Base-by-base conservation (phyloP, 2,113 vertebrate species). In the Amblyopsis rosae region DNA sequence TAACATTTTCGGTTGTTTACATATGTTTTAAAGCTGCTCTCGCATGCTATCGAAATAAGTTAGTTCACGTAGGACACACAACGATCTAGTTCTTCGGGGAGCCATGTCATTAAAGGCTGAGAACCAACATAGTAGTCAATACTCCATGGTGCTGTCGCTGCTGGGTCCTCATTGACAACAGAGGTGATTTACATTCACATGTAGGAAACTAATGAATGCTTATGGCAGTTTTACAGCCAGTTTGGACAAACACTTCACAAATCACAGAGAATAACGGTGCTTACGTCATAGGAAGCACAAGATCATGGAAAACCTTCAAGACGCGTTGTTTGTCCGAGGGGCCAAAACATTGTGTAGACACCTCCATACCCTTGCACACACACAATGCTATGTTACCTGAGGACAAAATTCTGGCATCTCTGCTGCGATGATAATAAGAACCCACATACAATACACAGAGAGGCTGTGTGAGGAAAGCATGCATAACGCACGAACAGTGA, bases 381-480 rank as follows among this genome's bases (percentile, higher is more conserved):
- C 35, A 41, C 69, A 59, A 65, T 3, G 76, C 49, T 51, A 77
- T 56, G 50, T 63, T 69, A 70, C 83, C 72, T 73, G 33, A 32
- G 78, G 80, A 83, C 72, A 81, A 77, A 86, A 70, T 76, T 59
- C 68, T 70, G 74, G 84, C 72, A 81, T 74, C 78, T 78, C 70
- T 35, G 61, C 62, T 67, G 72, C 83, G 72, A 83, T 63, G 72
- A 63, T 62, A 87, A 73, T 61, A 82, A 58, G 60, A 81, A 61
- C 77, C 82, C 73, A 85, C 74, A 85, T 71, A 33, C 12, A 60
- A 19, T 8, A 47, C 9, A 17, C 55, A 57, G 49, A 70, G 53
- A 80, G 69, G 55, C 75, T 76, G 72, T 60, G 73, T 57, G 65
- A 80, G 72, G 12, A 50, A 63, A 69, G 62, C 55, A 1, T 8